Evolutionary conservation across 2,797 vertebrate species (phyloP), one percentile per base, ranked within the genome.

Genomic region (Synaphobranchus kaupii): DNA sequence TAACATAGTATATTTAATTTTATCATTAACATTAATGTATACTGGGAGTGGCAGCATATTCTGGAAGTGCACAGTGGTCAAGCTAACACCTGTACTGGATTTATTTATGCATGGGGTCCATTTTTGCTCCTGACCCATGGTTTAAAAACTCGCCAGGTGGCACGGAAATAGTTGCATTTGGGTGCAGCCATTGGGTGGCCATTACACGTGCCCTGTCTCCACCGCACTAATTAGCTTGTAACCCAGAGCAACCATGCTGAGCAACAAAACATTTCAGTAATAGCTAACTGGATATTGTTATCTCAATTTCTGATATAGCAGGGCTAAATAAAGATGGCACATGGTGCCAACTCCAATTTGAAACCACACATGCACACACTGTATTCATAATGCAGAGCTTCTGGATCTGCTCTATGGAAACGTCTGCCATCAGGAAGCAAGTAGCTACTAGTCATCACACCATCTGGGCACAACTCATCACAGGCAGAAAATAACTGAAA

Each of bases 401-500:
- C 5, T 44, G 34, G 63, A 58, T 63, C 25, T 28, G 6, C 31
- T 6, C 25, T 25, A 12, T 4, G 4, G 10, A 47, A 71, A 86
- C 44, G 82, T 85, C 47, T 76, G 84, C 89, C 83, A 88, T 88
- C 89, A 90, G 84, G 48, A 84, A 86, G 86, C 88, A 84, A 85
- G 71, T 81, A 90, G 88, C 90, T 91, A 92, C 88, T 85, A 85
- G 90, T 90, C 89, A 90, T 91, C 90, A 92, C 84, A 92, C 93
- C 89, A 94, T 93, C 92, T 93, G 92, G 85, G 90, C 94, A 92
- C 93, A 88, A 94, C 90, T 96, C 94, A 94, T 93, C 94, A 92
- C 92, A 84, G 91, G 92, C 92, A 95, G 93, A 96, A 96, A 96
- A 96, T 96, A 96, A 94, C 94, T 89, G 93, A 92, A 95, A 96